Conservation (phyloP, 2,113 vertebrate genomes). For the Pseudois nayaur region DNA sequence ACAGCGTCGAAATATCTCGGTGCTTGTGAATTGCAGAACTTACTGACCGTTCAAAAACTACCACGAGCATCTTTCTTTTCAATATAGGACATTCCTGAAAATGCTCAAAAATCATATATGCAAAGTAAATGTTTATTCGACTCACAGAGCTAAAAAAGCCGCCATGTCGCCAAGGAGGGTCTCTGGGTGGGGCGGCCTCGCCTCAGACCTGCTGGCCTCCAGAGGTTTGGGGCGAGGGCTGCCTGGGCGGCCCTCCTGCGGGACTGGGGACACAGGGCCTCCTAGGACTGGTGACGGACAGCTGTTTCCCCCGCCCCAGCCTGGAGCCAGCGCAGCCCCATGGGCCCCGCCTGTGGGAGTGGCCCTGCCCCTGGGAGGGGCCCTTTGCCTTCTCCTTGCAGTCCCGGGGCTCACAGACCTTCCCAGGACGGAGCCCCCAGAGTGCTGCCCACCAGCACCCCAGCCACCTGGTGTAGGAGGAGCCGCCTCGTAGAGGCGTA, state of each 20-base stretch:
- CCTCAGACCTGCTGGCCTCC: neutral
- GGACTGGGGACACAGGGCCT: neutral
- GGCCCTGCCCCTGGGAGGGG: neutral
- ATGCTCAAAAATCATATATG: neutral
- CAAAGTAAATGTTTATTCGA: neutral
- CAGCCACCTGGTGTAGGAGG: neutral
- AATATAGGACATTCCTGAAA: neutral
- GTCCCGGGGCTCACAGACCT: neutral
- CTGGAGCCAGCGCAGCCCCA: neutral
- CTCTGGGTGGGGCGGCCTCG: neutral
- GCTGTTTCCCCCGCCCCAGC: too few relatives aligned
- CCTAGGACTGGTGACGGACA: neutral
- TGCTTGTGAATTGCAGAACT: neutral
- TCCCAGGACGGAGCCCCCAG: neutral
- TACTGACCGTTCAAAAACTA: neutral
- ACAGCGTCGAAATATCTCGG: neutral
- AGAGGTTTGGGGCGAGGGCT: neutral
- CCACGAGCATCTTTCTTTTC: neutral
- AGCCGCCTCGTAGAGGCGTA: neutral
- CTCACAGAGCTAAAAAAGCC: neutral
- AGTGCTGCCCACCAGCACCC: neutral
- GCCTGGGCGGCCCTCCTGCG: neutral
- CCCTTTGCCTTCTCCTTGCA: neutral
- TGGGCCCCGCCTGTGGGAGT: neutral
- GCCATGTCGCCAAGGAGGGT: neutral